Evolutionary conservation across 2,797 vertebrate genomes (phyloP).

Genomic region (Cottoperca gobio): DNA sequence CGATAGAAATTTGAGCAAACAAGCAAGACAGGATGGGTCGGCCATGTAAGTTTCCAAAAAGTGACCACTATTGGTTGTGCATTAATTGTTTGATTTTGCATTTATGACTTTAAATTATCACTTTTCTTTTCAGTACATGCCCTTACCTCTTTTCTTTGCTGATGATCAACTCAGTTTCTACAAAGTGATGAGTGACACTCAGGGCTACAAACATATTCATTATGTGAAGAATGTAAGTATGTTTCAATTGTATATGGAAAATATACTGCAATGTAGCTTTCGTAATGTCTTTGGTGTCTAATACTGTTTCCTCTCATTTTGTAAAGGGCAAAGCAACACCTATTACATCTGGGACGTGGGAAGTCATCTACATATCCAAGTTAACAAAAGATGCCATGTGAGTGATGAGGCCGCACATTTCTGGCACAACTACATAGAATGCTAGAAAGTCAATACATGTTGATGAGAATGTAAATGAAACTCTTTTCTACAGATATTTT

Average conservation of each 20-base stretch:
- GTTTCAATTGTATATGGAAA: background rate
- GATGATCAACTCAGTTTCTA: slow-evolving; percentile 93
- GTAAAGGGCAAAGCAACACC: slow-evolving; percentile 87
- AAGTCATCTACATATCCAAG: slow-evolving; percentile 93
- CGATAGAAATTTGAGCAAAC: slow-evolving; percentile 88
- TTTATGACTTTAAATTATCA: background rate
- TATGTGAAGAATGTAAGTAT: slow-evolving; percentile 87
- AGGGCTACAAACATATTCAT: slow-evolving; percentile 97
- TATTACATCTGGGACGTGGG: slow-evolving; percentile 93
- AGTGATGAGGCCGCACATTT: slow-evolving; percentile 52
- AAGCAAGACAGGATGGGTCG: slow-evolving; percentile 95
- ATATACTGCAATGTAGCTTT: background rate
- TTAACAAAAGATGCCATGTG: slow-evolving; percentile 89
- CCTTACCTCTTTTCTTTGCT: slow-evolving; percentile 91
- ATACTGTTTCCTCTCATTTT: slow-evolving; percentile 35
- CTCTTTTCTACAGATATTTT: slow-evolving; percentile 90
- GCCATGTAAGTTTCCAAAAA: slow-evolving; percentile 88
- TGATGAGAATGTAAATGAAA: background rate
- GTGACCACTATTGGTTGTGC: background rate
- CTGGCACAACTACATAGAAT: background rate
- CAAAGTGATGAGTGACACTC: slow-evolving; percentile 94
- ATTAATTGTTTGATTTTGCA: background rate
- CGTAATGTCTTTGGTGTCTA: background rate
- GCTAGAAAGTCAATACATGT: background rate
- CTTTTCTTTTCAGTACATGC: slow-evolving; percentile 88